Base-by-base conservation (phyloP, 2,888 invertebrate species). In the Philopedon plagiatum region DNA sequence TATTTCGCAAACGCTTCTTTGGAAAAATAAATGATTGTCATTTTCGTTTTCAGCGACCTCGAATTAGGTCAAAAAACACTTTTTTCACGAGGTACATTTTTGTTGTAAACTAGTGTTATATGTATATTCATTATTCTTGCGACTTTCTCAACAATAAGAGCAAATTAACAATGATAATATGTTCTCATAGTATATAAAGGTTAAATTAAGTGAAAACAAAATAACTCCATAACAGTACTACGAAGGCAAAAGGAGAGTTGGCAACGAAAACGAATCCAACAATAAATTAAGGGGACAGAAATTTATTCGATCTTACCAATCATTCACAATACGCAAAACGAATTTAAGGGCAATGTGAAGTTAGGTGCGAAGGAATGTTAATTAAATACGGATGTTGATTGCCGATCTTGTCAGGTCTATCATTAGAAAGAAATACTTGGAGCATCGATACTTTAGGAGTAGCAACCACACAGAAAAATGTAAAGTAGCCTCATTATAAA, bases 361-460 rank as follows among this genome's bases (percentile, higher is more conserved):
- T 51, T 51, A 51, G 51, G 51, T 51, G 51, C 51, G 13, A 29
- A 51, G 51, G 51, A 51, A 51, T 51, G 51, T 51, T 51, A 51
- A 51, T 51, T 51, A 51, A 51, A 51, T 51, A 51, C 51, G 51
- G 51, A 51, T 51, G 51, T 51, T 51, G 51, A 51, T 51, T 51
- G 51, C 51, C 26, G 51, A 51, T 51, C 51, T 29, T 51, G 51
- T 51, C 26, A 51, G 51, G 51, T 51, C 26, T 51, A 51, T 51
- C 51, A 51, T 26, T 51, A 51, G 13, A 51, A 51, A 51, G 7
- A 51, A 26, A 7, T 13, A n/a, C 13, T 51, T 51, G 11, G 51
- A 29, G 13, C 13, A 29, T 51, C 7, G 29, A 13, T 13, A 29
- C 9, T 51, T 13, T 4, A 26, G n/a, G 51, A 51, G 21, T 7